Evolutionary conservation across 2,888 invertebrate species (phyloP).

Genomic region (Drosophila picticornis): DNA sequence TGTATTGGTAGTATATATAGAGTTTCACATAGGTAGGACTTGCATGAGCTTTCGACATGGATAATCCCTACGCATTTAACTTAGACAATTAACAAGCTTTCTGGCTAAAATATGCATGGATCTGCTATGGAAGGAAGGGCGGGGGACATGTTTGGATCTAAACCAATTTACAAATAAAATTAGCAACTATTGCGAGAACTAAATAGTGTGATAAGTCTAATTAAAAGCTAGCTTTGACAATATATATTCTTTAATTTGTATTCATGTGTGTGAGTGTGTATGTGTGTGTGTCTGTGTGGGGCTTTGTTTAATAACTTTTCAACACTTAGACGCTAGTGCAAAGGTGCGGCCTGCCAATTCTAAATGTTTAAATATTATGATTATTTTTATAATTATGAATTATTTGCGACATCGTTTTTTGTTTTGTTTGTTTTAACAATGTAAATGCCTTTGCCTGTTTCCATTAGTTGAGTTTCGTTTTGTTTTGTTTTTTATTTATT

Average conservation of each 20-base stretch:
- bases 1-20: conserved; percentile 29
- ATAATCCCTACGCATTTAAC: conserved; percentile 42
- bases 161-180: conserved; percentile 72
- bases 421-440: conserved; percentile 44
- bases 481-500: conserved; percentile 5
- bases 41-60: conserved; percentile 55
- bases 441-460: conserved; percentile 59
- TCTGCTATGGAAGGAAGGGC: background rate
- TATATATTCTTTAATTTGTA: conserved; percentile 50
- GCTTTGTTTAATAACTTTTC: conserved; percentile 71
- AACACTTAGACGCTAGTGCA: conserved; percentile 77
- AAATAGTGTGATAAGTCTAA: conserved; percentile 74
- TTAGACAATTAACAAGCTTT: conserved; percentile 58
- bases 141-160: conserved; percentile 23
- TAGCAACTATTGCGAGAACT: conserved; percentile 76
- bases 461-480: conserved; percentile 37
- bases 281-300: conserved; percentile 12
- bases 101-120: conserved; percentile 43
- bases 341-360: conserved; percentile 73
- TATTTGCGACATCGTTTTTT: conserved; percentile 47
- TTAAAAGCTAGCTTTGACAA: conserved; percentile 70
- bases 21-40: conserved; percentile 57
- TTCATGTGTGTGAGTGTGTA: background rate
- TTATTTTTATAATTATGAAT: conserved; percentile 39
- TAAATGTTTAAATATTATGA: conserved; percentile 55